phyloP scores from a whole-genome alignment of 2,113 vertebrate species.

The Emydura subglobosa region DNA sequence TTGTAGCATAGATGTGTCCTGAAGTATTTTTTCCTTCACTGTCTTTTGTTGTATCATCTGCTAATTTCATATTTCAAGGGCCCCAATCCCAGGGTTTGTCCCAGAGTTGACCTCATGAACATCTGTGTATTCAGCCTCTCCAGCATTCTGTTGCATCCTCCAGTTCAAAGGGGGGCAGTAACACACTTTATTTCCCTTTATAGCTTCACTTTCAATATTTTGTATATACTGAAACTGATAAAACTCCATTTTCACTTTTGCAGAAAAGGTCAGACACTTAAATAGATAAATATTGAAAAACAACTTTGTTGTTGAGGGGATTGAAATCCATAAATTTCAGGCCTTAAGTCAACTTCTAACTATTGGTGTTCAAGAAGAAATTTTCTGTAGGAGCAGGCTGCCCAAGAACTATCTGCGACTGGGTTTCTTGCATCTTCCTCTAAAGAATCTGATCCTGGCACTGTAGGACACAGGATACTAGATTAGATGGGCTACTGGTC shows the following conservation, averaged over 20 bases:
- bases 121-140: neutral
- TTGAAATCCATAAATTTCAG: neutral
- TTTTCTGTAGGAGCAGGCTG: neutral
- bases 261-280: neutral
- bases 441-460: neutral
- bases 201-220: neutral
- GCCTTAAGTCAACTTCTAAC: neutral
- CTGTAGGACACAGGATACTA: neutral
- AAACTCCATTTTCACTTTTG: neutral
- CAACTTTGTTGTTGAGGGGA: too few relatives aligned
- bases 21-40: neutral
- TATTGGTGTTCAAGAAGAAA: neutral
- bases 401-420: neutral
- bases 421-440: neutral
- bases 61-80: conserved; percentile 8
- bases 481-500: neutral
- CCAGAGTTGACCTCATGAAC: neutral
- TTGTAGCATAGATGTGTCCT: neutral
- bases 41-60: conserved; percentile 29
- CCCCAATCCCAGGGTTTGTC: conserved; percentile 2
- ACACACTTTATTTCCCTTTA: neutral
- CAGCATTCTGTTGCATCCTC: neutral
- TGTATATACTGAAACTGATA: neutral
- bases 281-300: neutral
- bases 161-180: neutral